Evolutionary conservation across 2,888 invertebrate genomes (phyloP).

Genomic region (Sipha maydis): DNA sequence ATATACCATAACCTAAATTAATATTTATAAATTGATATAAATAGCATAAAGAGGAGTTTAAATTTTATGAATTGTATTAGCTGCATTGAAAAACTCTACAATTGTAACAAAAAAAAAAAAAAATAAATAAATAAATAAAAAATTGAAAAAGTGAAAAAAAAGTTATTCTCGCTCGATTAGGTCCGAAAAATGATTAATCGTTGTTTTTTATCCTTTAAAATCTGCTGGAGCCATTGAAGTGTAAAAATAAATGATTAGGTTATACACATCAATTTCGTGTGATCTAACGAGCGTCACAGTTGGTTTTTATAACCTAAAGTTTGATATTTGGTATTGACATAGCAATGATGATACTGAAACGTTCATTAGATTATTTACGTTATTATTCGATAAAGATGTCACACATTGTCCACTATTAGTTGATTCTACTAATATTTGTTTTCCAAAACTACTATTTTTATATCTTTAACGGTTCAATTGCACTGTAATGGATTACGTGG

Average conservation of each 20-base stretch:
- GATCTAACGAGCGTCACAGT: constrained; percentile 35
- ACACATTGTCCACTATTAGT: background rate
- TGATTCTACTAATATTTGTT: background rate
- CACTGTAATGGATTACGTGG: background rate
- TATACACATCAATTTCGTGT: constrained; percentile 32
- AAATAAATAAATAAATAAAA: no score
- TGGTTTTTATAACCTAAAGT: constrained; percentile 23
- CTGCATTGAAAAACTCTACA: no score
- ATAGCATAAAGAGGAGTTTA: background rate
- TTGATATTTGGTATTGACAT: constrained; percentile 1
- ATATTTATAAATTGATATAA: background rate
- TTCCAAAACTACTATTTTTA: background rate
- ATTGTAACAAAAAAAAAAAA: background rate
- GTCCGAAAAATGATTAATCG: constrained; percentile 48
- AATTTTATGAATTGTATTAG: background rate
- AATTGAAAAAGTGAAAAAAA: constrained; percentile 13
- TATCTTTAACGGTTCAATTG: background rate
- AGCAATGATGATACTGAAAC: constrained; percentile 24
- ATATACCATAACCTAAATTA: no score
- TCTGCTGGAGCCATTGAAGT: background rate
- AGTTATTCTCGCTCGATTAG: constrained; percentile 24
- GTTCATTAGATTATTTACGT: background rate
- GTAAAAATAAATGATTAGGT: constrained; percentile 48
- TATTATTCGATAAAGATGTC: background rate
- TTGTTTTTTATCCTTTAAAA: constrained; percentile 15